Evolutionary conservation across 2,113 vertebrate genomes (phyloP), one percentile per base, ranked within the genome.

Genomic region (Riparia riparia): DNA sequence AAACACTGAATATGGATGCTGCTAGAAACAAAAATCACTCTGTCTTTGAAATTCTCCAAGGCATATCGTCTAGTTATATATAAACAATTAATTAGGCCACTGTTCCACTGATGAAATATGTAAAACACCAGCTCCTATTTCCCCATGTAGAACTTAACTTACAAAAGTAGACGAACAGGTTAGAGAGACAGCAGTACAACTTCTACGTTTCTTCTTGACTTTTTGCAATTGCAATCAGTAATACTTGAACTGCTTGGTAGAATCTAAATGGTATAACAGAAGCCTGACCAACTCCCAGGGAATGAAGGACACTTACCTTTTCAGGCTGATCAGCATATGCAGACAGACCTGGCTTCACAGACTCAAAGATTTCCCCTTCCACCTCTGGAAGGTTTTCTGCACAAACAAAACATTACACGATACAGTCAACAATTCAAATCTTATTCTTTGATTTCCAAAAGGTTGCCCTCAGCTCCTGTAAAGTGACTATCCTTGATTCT

Each of bases 261-360:
- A 82, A 39, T 25, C 29, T 37, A 86, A 49, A 22, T 41, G 22
- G 31, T 15, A 16, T 2, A 66, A 50, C 1, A 80, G 50, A 78
- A 58, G 31, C 47, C 90, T 6, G 5, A 79, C 6, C 19, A 63
- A 5, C 14, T 56, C 13, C 14, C 4, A 34, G 18, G 16, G 44
- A 71, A 76, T 7, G 42, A 64, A 74, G 49, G 45, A 58, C 2
- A 63, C 98, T 97, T 97, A 99, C 99, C 98, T 98, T 98, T 84
- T 99, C 98, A 64, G 99, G 99, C 64, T 98, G 98, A 97, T 99
- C 98, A 95, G 98, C 99, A 88, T 99, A 99, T 17, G 99, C 98
- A 94, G 99, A 99, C 85, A 99, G 98, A 91, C 99, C 99, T 45
- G 99, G 99, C 92, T 99, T 99, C 96, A 99, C 98, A 77, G 99